phyloP scores from a whole-genome alignment of 2,888 invertebrate genomes.

The Operophtera brumata region DNA sequence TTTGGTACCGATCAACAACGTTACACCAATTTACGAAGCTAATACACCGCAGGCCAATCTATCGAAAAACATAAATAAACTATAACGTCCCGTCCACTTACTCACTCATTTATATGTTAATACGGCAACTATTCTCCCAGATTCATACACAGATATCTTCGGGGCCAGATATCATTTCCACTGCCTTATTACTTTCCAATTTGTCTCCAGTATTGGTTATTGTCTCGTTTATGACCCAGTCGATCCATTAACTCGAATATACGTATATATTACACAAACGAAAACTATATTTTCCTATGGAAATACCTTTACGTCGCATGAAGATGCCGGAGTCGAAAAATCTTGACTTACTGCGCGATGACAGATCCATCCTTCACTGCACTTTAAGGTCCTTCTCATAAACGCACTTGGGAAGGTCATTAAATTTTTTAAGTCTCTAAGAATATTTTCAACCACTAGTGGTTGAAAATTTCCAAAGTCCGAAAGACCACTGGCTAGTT shows the following conservation, averaged over 20 bases:
- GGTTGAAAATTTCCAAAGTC: constrained; percentile 36
- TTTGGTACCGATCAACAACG: constrained; percentile 38
- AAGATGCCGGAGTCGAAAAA: constrained; percentile 80
- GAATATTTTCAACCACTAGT: constrained; percentile 35
- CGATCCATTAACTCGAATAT: constrained; percentile 52
- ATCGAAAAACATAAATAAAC: constrained; percentile 60
- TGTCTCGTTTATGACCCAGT: constrained; percentile 66
- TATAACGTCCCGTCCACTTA: constrained; percentile 72
- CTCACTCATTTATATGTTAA: constrained; percentile 80
- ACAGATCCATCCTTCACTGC: constrained; percentile 68
- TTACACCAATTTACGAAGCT: constrained; percentile 53
- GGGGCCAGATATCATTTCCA: constrained; percentile 77
- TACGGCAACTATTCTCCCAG: constrained; percentile 67
- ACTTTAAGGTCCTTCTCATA: constrained; percentile 40
- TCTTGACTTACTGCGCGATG: constrained; percentile 79
- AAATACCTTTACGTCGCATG: constrained; percentile 76
- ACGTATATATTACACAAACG: constrained; percentile 29
- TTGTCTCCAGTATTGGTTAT: constrained; percentile 77
- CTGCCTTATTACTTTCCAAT: constrained; percentile 80
- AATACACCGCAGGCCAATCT: constrained; percentile 51
- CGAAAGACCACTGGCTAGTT: constrained; percentile 64
- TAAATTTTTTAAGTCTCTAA: constrained; percentile 33
- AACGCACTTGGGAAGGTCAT: constrained; percentile 38
- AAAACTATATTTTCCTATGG: constrained; percentile 34
- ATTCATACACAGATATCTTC: constrained; percentile 74